Evolutionary conservation across 1,140 invertebrate species (phyloP), one percentile per base, ranked within the genome.

Genomic region (Papilio polyxenes): DNA sequence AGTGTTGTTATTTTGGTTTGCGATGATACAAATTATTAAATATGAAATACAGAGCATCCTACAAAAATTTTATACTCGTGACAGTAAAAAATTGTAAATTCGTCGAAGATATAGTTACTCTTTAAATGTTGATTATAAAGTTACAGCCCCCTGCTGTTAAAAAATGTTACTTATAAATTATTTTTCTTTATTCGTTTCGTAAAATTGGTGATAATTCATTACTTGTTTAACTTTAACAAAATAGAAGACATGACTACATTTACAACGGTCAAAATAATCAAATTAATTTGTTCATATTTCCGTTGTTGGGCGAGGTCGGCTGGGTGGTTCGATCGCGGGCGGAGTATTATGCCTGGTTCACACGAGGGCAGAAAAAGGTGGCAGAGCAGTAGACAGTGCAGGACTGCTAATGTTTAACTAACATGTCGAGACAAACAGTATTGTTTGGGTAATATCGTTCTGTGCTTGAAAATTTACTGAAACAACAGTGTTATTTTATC

Each of bases 311-410:
- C 78, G 78, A 79, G 31, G 78, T 56, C 65, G 65, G 65, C 31
- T 59, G n/a, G 56, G 17, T 17, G n/a, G 62, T 20, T 31, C 65
- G 65, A 72, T 31, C 17, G 44, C 40, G 59, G 40, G 56, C 82
- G 77, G 83, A 84, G 84, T 83, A 86, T 88, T 83, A 87, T 83
- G 85, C 83, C 82, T 85, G 84, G 82, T 86, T 87, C 83, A 88
- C 84, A 87, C 84, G n/a, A 59, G n/a, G 56, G 56, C 9, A 20
- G 17, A 59, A 59, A 8, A 59, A 17, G n/a, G 8, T 20, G 56
- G 6, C 13, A 59, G 56, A 59, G 56, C n/a, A 59, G 56, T 10
- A 9, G 17, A n/a, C 4, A 59, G 0, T 59, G 56, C 56, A 59
- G 17, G n/a, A 59, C n/a, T 6, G 40, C 40, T 53, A 17, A 4